phyloP scores from a whole-genome alignment of 2,113 vertebrate genomes.

The Phycodurus eques region DNA sequence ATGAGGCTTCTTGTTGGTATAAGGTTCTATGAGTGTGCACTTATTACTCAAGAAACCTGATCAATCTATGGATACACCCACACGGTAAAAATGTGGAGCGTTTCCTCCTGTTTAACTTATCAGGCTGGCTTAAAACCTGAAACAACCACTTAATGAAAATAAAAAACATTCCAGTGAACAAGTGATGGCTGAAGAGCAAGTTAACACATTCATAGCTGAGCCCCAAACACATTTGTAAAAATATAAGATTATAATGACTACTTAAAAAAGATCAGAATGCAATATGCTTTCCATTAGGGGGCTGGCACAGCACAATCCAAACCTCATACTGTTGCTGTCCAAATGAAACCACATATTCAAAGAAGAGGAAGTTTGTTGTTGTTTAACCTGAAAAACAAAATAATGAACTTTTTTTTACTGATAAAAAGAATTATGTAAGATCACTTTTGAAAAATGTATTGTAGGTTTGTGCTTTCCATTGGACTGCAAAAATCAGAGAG shows the following conservation, averaged over 20 bases:
- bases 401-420: too few species aligned
- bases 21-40: conserved; percentile 1
- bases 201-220: neutral
- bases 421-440: too few species aligned
- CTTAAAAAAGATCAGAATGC: neutral
- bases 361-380: too few species aligned
- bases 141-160: conserved; percentile 12
- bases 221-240: neutral
- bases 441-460: neutral
- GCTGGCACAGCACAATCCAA: neutral
- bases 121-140: conserved; percentile 1
- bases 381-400: too few species aligned
- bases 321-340: neutral
- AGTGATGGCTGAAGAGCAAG: neutral
- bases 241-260: neutral
- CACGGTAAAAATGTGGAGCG: conserved; percentile 38
- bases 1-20: conserved; percentile 34
- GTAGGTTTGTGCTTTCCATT: too few species aligned
- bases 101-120: conserved; percentile 27
- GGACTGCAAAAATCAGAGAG: too few species aligned
- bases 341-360: neutral
- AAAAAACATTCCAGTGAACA: neutral
- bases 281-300: neutral
- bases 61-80: conserved; percentile 28
- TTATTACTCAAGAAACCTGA: conserved; percentile 38